phyloP scores from a whole-genome alignment of 2,888 invertebrate genomes.

The Coronaproctus castanopsis region DNA sequence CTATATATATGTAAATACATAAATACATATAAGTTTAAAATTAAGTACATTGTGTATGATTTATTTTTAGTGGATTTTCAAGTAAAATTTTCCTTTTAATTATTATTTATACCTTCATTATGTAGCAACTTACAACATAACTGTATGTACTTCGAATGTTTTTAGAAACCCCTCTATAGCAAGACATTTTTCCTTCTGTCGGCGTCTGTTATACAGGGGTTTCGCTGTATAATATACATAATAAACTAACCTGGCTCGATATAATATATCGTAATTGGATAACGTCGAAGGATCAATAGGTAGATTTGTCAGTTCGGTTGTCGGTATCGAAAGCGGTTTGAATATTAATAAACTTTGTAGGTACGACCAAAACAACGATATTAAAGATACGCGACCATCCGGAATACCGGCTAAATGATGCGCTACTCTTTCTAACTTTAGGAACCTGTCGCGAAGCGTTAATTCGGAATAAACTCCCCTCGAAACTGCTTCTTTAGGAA shows the following conservation, averaged over 20 bases:
- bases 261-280: slow-evolving; percentile 72
- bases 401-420: slow-evolving; percentile 69
- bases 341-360: slow-evolving; percentile 68
- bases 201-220: too few relatives aligned
- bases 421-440: slow-evolving; percentile 60
- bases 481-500: slow-evolving; percentile 52
- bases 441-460: slow-evolving; percentile 61
- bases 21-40: too few relatives aligned
- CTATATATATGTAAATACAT: too few relatives aligned
- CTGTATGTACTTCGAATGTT: too few relatives aligned
- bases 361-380: slow-evolving; percentile 66
- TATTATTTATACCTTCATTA: too few relatives aligned
- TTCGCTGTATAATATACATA: too few relatives aligned
- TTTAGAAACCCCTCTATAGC: too few relatives aligned
- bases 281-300: slow-evolving; percentile 43
- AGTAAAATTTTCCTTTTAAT: too few relatives aligned
- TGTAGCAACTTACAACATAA: too few relatives aligned
- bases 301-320: slow-evolving; percentile 48
- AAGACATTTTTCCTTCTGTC: too few relatives aligned
- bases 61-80: too few relatives aligned
- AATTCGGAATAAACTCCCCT: slow-evolving; percentile 78
- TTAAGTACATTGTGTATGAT: too few relatives aligned
- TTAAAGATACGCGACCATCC: slow-evolving; percentile 64
- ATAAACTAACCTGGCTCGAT: slow-evolving; percentile 55
- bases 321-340: slow-evolving; percentile 44